Conservation (phyloP, 2,797 vertebrate genomes). For the Anolis apletophallus region DNA sequence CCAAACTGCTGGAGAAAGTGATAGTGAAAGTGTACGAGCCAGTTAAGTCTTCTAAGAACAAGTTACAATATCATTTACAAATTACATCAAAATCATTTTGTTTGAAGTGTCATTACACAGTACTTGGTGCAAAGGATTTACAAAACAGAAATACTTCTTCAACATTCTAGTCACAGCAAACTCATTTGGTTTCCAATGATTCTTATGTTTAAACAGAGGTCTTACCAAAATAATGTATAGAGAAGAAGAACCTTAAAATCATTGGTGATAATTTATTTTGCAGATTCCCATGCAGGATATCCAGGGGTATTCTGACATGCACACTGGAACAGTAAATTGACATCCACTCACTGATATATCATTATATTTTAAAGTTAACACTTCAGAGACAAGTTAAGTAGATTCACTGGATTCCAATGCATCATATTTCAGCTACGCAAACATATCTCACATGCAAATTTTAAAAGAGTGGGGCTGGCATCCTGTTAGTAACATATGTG, state of each 20-base stretch:
- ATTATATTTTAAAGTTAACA: neutral
- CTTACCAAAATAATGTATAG: neutral
- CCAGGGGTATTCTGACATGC: neutral
- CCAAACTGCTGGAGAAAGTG: neutral
- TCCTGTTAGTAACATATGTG: no score
- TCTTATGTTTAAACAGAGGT: conserved; percentile 2
- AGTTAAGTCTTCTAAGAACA: neutral
- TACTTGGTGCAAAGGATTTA: neutral
- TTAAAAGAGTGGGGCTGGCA: neutral
- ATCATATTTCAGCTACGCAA: neutral
- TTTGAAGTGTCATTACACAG: rapidly evolving
- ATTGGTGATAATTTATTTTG: neutral
- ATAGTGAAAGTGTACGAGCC: neutral
- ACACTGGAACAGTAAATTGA: neutral
- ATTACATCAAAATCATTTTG: rapidly evolving
- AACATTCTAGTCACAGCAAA: neutral
- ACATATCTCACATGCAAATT: neutral
- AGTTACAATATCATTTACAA: rapidly evolving
- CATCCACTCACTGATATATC: neutral
- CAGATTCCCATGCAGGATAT: neutral
- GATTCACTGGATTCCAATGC: neutral
- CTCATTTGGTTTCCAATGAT: neutral
- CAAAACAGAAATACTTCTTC: neutral
- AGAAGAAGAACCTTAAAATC: conserved; percentile 9
- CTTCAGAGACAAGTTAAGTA: neutral